Conservation (phyloP, 2,113 vertebrate genomes). For the Upupa epops region DNA sequence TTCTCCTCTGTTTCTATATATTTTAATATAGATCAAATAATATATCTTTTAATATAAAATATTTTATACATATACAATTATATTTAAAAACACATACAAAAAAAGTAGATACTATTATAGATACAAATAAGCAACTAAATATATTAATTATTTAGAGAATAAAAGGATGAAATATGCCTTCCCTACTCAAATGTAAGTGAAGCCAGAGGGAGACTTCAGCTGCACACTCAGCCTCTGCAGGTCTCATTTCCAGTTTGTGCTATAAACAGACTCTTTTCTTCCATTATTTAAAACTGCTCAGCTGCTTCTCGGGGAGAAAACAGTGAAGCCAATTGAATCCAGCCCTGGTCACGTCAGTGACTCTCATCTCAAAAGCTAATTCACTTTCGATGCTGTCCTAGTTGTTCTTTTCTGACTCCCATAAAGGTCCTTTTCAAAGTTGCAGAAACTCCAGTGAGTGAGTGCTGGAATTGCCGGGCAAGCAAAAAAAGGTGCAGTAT, state of each 20-base stretch:
- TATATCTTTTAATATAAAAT: background rate
- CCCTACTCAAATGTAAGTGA: slow-evolving; percentile 64
- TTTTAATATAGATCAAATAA: too few relatives aligned
- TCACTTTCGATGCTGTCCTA: background rate
- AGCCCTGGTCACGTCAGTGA: slow-evolving; percentile 23
- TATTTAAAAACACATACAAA: too few relatives aligned
- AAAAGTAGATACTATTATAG: too few relatives aligned
- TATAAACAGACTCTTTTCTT: slow-evolving; percentile 58
- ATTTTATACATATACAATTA: background rate
- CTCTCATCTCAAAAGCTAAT: slow-evolving; percentile 43
- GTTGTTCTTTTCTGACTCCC: slow-evolving; percentile 10
- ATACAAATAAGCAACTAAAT: too few relatives aligned
- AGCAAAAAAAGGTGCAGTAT: slow-evolving; percentile 4
- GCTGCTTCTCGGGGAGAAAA: slow-evolving; percentile 55
- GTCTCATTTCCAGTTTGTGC: slow-evolving; percentile 58
- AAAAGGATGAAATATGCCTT: slow-evolving; percentile 19
- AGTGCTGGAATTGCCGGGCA: background rate
- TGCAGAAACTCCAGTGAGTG: slow-evolving; percentile 11
- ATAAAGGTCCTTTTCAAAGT: slow-evolving; percentile 30
- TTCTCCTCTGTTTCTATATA: background rate
- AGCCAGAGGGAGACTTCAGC: slow-evolving; percentile 51
- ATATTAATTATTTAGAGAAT: background rate
- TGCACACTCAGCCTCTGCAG: slow-evolving; percentile 58
- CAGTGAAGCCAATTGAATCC: slow-evolving; percentile 32
- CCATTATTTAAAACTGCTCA: slow-evolving; percentile 48